Conservation (phyloP, 2,113 vertebrate species). For the Gymnorhina tibicen region DNA sequence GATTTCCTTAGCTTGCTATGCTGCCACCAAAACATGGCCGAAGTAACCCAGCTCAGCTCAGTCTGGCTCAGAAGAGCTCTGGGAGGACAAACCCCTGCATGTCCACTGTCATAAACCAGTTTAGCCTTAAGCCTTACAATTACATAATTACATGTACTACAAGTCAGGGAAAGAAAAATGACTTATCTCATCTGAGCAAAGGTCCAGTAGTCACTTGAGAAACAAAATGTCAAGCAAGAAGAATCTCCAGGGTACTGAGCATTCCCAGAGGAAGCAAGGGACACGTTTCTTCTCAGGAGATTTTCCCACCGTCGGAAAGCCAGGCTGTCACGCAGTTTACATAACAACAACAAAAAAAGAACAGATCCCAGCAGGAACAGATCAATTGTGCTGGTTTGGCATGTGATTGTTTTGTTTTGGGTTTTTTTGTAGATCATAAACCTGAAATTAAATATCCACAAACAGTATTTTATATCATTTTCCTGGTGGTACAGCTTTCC, state of each 20-base stretch:
- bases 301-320: conserved; percentile 66
- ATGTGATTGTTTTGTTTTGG: background rate
- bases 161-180: background rate
- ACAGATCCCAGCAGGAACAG: conserved; percentile 33
- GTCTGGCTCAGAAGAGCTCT: background rate
- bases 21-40: background rate
- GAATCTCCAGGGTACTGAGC: conserved; percentile 42
- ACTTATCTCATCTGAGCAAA: conserved; percentile 11
- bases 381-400: background rate
- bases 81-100: background rate
- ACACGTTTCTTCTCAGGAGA: conserved; percentile 56
- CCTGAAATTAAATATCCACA: background rate
- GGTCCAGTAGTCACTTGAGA: conserved; percentile 28
- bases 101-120: background rate
- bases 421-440: background rate
- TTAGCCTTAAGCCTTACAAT: background rate
- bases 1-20: background rate
- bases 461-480: background rate
- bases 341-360: background rate
- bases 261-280: conserved; percentile 70
- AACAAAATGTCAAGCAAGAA: conserved; percentile 59
- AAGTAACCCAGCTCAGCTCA: background rate
- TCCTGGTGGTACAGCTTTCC: background rate
- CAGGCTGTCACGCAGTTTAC: background rate
- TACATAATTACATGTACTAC: background rate